These are phyloP conservation scores for Phyllostomus discolor DNA, from an alignment of 2,113 vertebrate species.

Conservation along the genomic window DNA sequence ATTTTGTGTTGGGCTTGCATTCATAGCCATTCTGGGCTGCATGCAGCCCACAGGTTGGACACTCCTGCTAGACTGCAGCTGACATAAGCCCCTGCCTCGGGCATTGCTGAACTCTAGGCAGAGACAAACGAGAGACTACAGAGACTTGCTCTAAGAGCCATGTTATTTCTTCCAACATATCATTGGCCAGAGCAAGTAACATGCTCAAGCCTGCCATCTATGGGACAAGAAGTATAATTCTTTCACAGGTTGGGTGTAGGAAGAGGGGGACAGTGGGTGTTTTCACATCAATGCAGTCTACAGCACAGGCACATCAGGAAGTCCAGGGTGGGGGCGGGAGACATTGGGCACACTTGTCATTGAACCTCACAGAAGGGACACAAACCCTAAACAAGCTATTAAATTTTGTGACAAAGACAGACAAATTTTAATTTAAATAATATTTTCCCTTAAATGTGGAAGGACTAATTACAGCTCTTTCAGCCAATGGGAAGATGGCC, in stretches of 20 bases:
- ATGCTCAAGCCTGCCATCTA: neutral
- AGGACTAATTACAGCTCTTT: neutral
- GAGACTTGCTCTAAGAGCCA: neutral
- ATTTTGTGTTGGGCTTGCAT: too few relatives aligned
- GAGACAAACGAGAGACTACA: neutral
- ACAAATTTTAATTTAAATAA: neutral
- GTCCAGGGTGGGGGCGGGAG: neutral
- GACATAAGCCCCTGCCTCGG: neutral
- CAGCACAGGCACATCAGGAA: neutral
- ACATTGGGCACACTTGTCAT: neutral
- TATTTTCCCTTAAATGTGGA: neutral
- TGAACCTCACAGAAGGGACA: neutral
- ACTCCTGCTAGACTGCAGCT: neutral
- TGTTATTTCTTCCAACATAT: neutral
- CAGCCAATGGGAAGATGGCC: neutral
- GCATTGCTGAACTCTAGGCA: neutral
- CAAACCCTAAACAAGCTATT: neutral
- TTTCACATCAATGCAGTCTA: neutral
- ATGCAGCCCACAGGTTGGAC: too few relatives aligned
- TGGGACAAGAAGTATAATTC: neutral
- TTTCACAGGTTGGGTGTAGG: neutral
- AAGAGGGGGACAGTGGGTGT: neutral
- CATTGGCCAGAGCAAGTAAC: neutral
- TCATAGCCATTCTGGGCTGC: too few relatives aligned
- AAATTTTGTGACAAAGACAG: neutral